Percentiles rank a stretch among this genome's conserved stretches.
Conservation (phyloP, 2,113 vertebrate species). For the human region GRCh38 chr5:165503501-165504000, state of each 20-base stretch:
- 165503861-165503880: neutral
- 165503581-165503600: slow-evolving; percentile 62
- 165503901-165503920: slow-evolving; percentile 9
- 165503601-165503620: slow-evolving; percentile 60
- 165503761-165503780: neutral
- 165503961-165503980: neutral
- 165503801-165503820: slow-evolving; percentile 36
- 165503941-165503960: neutral
- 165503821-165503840: neutral
- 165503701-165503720: neutral
- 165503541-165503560: slow-evolving; percentile 77
- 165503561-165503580: slow-evolving; percentile 74
- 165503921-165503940: slow-evolving; percentile 10
- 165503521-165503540: slow-evolving; percentile 81
- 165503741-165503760: neutral
- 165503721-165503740: neutral
- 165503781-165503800: slow-evolving; percentile 28
- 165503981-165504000: neutral
- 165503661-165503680: slow-evolving; percentile 45
- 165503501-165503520: slow-evolving; percentile 84
- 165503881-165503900: neutral
- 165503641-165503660: slow-evolving; percentile 32
- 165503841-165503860: neutral
- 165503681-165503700: slow-evolving; percentile 23
- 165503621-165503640: slow-evolving; percentile 16